Evolutionary conservation across 2,113 vertebrate species (phyloP), one percentile per base, ranked within the genome.

Genomic region (Actenoides hombroni): DNA sequence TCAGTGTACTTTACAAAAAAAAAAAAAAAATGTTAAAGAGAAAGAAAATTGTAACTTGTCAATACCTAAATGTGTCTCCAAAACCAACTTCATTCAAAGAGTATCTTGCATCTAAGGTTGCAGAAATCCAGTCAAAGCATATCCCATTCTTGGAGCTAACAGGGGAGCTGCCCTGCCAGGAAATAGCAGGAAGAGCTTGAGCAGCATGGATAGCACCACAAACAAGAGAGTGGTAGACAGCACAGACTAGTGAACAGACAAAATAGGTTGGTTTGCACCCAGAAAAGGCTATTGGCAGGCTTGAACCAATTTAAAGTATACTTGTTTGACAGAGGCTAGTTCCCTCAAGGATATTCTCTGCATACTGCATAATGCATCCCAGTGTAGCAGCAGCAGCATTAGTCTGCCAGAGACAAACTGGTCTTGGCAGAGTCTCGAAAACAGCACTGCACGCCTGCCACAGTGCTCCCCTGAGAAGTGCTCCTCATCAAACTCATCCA

Each of bases 361-460:
- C 26, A 16, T 46, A 23, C 39, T 51, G 40, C 29, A 48, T 48
- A 26, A 18, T 68, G 15, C 59, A 51, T 31, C 40, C n/a, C 35
- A 63, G 7, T 6, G 13, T 39, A 80, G 37, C 61, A 63, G 16
- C 8, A 9, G 37, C 18, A 46, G 16, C 3, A 3, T 26, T 51
- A 31, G 13, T 20, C 37, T 74, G n/a, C 17, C 54, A 83, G 64
- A 48, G 9, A 6, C 49, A 87, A 82, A 53, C 11, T 28, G 42
- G 29, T 17, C 20, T 44, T 25, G 6, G 46, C 59, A 73, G 26
- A 48, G 14, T 35, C 56, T 76, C 57, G 54, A 25, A 42, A 16
- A 25, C 0, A 2, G 18, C 23, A 61, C 44, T 39, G 28, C 17
- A 33, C 0, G 2, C 12, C 31, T 40, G 20, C 16, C 2, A 1